Conservation (phyloP, 2,797 vertebrate genomes). For the Adelosebastes latens region DNA sequence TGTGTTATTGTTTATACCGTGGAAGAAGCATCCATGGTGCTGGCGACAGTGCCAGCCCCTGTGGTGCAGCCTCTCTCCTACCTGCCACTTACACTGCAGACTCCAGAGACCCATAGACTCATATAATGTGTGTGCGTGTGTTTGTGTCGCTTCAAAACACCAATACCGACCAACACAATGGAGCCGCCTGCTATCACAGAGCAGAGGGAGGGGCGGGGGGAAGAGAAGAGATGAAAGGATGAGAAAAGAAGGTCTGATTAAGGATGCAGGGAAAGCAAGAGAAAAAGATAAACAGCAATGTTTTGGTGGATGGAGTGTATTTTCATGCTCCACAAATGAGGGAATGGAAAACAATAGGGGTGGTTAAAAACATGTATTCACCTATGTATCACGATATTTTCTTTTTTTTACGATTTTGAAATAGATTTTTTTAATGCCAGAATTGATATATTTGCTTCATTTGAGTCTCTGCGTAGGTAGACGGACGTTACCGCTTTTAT, state of each 20-base stretch:
- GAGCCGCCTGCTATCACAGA: conserved; percentile 14
- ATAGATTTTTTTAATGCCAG: too few species aligned
- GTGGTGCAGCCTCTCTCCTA: conserved; percentile 27
- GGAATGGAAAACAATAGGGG: background rate
- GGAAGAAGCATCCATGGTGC: conserved; percentile 1
- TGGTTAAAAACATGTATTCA: too few species aligned
- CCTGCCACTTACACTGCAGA: conserved; percentile 35
- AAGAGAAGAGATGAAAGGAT: conserved; percentile 14
- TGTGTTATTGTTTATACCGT: conserved; percentile 24
- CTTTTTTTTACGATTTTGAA: too few species aligned
- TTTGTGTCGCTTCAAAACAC: conserved; percentile 8
- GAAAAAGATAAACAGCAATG: background rate
- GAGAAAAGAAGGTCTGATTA: background rate
- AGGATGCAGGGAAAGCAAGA: background rate
- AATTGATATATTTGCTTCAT: too few species aligned
- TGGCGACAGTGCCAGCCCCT: conserved; percentile 14
- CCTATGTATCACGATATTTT: too few species aligned
- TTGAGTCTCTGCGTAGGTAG: too few species aligned
- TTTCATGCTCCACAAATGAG: conserved; percentile 1
- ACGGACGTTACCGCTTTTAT: too few species aligned
- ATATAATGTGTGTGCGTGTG: conserved; percentile 1
- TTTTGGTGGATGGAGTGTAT: background rate
- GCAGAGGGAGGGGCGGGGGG: background rate
- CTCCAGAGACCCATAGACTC: conserved; percentile 18
- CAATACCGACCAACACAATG: background rate